These are phyloP conservation scores for Diachrysia chrysitis DNA, from an alignment of 2,888 invertebrate species.

Conservation along the genomic window DNA sequence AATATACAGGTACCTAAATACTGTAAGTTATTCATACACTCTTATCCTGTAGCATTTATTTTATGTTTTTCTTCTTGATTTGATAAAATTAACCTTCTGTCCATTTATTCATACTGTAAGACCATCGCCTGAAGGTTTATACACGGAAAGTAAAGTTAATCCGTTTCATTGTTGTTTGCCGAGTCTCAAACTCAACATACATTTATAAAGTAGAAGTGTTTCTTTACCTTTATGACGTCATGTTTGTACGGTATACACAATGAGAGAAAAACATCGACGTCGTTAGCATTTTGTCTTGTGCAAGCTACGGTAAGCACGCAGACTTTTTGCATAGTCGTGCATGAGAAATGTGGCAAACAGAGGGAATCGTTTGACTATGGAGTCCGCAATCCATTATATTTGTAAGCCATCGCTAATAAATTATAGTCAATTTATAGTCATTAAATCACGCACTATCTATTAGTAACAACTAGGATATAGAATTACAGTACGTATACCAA, in stretches of 20 bases:
- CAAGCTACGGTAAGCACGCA: slow-evolving; percentile 9
- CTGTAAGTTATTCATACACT: no score
- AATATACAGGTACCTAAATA: no score
- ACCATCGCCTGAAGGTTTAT: slow-evolving; percentile 17
- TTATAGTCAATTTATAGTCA: background rate
- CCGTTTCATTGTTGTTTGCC: slow-evolving; percentile 55
- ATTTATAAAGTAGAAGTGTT: slow-evolving; percentile 44
- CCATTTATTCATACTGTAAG: background rate
- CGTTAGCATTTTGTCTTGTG: slow-evolving; percentile 35
- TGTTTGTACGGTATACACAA: slow-evolving; percentile 7
- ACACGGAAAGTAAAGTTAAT: slow-evolving; percentile 47
- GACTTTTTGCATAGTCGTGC: slow-evolving; percentile 37
- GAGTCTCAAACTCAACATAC: slow-evolving; percentile 34
- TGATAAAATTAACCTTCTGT: slow-evolving; percentile 13
- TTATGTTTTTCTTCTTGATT: background rate
- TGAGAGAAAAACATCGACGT: slow-evolving; percentile 33
- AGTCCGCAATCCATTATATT: slow-evolving; percentile 13
- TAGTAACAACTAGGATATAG: background rate
- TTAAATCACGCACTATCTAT: background rate
- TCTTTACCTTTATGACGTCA: slow-evolving; percentile 39
- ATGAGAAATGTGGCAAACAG: slow-evolving; percentile 18
- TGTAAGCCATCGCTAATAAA: background rate
- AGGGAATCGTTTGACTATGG: slow-evolving; percentile 20
- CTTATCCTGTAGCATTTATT: no score
- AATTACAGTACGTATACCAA: background rate